Percentiles rank a stretch among this genome's conserved stretches.
Evolutionary conservation across 2,113 vertebrate species (phyloP).

Genomic region (Taxidea taxus): DNA sequence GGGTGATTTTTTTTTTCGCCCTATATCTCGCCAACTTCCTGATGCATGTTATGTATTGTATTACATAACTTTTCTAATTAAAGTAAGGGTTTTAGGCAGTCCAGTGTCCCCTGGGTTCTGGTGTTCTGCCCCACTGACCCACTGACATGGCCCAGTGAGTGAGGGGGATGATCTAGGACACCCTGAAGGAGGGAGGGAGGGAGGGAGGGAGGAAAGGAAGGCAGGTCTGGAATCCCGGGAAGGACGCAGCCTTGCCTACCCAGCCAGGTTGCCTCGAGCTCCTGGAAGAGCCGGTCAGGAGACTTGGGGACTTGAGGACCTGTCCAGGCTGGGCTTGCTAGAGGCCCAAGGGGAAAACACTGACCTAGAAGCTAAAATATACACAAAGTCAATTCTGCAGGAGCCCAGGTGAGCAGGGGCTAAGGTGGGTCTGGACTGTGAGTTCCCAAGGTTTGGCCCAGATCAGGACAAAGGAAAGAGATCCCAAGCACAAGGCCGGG

Average conservation of each 20-base stretch:
- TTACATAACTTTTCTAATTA: slow-evolving; percentile 52
- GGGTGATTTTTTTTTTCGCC: neutral
- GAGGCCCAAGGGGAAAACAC: neutral
- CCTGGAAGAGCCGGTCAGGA: neutral
- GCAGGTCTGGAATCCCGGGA: too few species aligned
- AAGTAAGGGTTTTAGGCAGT: neutral
- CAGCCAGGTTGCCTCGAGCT: neutral
- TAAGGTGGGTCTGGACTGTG: neutral
- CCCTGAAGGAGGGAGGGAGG: neutral
- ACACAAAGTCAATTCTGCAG: fast-evolving
- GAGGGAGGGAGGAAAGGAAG: neutral
- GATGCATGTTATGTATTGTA: neutral
- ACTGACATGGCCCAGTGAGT: neutral
- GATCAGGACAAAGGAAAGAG: neutral
- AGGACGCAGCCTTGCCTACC: fast-evolving
- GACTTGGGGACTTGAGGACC: too few species aligned
- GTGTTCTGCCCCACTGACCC: slow-evolving; percentile 27
- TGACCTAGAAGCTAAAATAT: neutral
- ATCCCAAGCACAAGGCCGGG: neutral
- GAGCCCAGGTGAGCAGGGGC: neutral
- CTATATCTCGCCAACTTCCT: neutral
- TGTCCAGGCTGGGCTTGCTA: neutral
- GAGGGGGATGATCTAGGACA: neutral
- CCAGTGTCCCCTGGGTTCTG: neutral
- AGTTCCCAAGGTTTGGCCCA: too few species aligned